These are phyloP conservation scores for Mya arenaria DNA, from an alignment of 1,140 invertebrate species.

Conservation along the genomic window DNA sequence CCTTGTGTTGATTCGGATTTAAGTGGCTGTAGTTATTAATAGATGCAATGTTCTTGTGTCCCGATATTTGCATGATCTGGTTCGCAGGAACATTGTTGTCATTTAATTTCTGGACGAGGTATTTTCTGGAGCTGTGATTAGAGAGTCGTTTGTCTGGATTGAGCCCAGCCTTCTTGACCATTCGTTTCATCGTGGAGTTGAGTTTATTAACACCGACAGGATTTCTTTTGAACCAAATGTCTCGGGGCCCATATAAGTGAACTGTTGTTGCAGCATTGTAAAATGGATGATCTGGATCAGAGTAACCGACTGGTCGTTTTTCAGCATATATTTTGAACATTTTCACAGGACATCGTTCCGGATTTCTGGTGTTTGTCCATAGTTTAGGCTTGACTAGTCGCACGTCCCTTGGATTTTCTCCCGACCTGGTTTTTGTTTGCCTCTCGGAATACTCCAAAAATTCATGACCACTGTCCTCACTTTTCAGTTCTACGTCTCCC, in stretches of 20 bases:
- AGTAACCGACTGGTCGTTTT: not conserved
- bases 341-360: not conserved
- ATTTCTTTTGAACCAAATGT: not conserved
- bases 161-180: not conserved
- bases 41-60: no score
- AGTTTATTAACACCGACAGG: constrained; percentile 5
- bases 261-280: not conserved
- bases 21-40: no score
- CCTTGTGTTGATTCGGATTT: no score
- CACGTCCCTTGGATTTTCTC: not conserved
- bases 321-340: constrained; percentile 12
- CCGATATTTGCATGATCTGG: no score
- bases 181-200: not conserved
- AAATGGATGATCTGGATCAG: not conserved
- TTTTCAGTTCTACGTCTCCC: not conserved
- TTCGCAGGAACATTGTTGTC: no score
- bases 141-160: not conserved
- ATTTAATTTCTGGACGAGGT: not conserved
- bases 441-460: not conserved
- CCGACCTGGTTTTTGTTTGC: not conserved
- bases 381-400: not conserved
- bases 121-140: not conserved
- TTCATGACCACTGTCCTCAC: not conserved
- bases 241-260: not conserved
- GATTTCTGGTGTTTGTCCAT: not conserved